Base-by-base conservation (phyloP, 2,797 vertebrate species). In the Cheirogaleus major region DNA sequence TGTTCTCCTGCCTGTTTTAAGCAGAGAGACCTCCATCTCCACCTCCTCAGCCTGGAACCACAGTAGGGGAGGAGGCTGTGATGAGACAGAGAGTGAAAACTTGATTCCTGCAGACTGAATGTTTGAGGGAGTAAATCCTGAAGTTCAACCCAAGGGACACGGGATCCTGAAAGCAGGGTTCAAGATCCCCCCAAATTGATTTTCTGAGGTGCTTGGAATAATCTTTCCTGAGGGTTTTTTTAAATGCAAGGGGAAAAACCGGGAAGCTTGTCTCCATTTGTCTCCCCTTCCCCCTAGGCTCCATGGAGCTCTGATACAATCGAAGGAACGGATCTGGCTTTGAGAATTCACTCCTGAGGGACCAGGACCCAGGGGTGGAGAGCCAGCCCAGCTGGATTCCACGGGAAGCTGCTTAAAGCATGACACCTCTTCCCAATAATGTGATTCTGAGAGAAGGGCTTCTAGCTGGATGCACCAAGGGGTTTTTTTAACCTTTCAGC, bases 341-440 rank as follows among this genome's bases (percentile, higher is more conserved):
- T 91, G 93, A 92, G 85, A 97, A 80, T 79, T 80, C 35, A 67
- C 59, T 85, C 32, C 48, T 52, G 79, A 94, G n/a, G 22, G n/a
- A 91, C 88, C 87, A 45, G 95, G 79, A 82, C 0, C 1, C 0
- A 13, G 0, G 1, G 35, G 22, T 95, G 84, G 97, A 97, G 41
- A 81, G 11, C 50, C 91, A 95, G 90, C 25, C 3, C 30, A 27
- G 15, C 0, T 11, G 61, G 89, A 73, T 95, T 98, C 45, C 91
- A 25, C n/a, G 88, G 93, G 75, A 92, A 70, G 65, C 94, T 95
- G 89, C 97, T 96, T 96, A 84, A 94, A 97, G 96, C 80, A 76
- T 59, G 83, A 94, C 41, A 59, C 67, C 52, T 89, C 95, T 65
- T 95, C 70, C 70, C 75, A 95, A 69, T 93, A 57, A 55, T 15